phyloP scores from a whole-genome alignment of 2,797 vertebrate species.

The Pagetopsis macropterus region DNA sequence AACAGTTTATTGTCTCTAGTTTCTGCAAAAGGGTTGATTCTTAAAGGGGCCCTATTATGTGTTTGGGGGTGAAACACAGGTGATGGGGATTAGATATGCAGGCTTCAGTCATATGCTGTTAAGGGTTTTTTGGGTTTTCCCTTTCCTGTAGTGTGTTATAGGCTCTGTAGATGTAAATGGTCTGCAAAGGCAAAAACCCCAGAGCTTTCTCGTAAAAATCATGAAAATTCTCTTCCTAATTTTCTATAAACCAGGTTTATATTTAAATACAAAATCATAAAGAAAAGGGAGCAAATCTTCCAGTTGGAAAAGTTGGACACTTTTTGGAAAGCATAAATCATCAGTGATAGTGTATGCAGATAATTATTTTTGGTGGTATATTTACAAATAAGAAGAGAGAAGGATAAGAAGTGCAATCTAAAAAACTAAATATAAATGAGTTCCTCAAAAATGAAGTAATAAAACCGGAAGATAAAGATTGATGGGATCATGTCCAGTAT shows the following conservation, averaged over 20 bases:
- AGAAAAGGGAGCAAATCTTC: too few relatives aligned
- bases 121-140: too few relatives aligned
- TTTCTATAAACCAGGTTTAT: too few relatives aligned
- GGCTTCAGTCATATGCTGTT: too few relatives aligned
- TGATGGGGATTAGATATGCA: too few relatives aligned
- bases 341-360: neutral
- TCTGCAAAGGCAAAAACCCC: too few relatives aligned
- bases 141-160: too few relatives aligned
- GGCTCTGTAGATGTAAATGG: too few relatives aligned
- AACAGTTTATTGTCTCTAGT: conserved; percentile 1
- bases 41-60: neutral
- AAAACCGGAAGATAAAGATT: conserved; percentile 15
- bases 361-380: neutral
- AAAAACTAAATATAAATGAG: neutral
- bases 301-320: neutral
- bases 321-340: neutral
- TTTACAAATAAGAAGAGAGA: neutral
- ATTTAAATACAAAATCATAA: too few relatives aligned
- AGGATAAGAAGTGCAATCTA: neutral
- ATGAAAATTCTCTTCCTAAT: too few relatives aligned
- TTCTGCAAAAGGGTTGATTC: neutral
- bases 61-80: too few relatives aligned
- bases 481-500: conserved; percentile 11
- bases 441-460: neutral
- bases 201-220: too few relatives aligned